Base-by-base conservation (phyloP, 2,113 vertebrate genomes). In the Oryzias melastigma region DNA sequence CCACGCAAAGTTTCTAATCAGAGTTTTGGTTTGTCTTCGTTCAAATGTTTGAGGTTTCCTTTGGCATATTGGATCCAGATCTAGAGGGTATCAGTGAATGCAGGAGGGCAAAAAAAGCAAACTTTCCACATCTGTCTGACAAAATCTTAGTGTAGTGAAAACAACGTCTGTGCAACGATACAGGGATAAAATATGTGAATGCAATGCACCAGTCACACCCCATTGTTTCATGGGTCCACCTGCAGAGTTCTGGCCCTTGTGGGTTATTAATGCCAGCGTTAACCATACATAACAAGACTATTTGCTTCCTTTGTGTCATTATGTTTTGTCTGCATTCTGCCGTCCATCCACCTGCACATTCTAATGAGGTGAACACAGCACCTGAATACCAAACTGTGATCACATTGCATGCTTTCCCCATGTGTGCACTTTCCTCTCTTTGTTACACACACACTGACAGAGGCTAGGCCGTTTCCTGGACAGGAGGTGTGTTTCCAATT, bases 381-480 rank as follows among this genome's bases (percentile, higher is more conserved):
- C 70, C 61, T 52, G 63, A 78, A 83, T 61, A 72, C 62, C 68
- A 66, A 44, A 65, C 63, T 65, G 67, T 83, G 75, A 89, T 86
- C 86, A 64, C 58, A 58, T 76, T 29, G 52, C 87, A 86, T 84
- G 83, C 79, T 63, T 77, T 75, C 72, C 72, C 76, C 73, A 81
- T 90, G 81, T 69, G 73, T 78, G 65, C 73, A 77, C 84, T 88
- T 92, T 88, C 88, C 91, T 90, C 75, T 85, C 82, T 90, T 92
- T 92, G 90, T 92, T 87, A 84, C 44, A 20, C 73, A 80, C 65
- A 58, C 75, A 81, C 61, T 60, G 53, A 62, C 22, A 52, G 54
- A 81, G 74, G 65, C 78, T 69, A 17, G 47, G 55, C 59, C 12
- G 73, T 65, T 93, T 93, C 89, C 91, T 89, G 82, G 19, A 16